phyloP scores from a whole-genome alignment of 53 echinoderm and acorn worm species.

The Luidia sarsii region DNA sequence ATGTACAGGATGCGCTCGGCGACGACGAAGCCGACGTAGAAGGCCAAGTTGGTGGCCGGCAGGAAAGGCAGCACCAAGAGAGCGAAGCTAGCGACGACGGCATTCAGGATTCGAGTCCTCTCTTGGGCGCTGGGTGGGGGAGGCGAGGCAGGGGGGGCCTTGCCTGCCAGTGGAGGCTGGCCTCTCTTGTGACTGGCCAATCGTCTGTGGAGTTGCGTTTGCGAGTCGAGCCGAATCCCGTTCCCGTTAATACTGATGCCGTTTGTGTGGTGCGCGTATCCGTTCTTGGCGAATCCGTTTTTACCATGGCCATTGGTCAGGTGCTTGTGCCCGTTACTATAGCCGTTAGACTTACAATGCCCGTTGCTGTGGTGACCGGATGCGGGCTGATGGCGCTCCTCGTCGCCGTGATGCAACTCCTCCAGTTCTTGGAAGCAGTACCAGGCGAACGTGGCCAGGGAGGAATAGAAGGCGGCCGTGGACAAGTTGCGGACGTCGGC shows the following conservation, averaged over 20 bases:
- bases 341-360: slow-evolving; percentile 1
- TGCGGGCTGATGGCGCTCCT: neutral
- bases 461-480: slow-evolving; percentile 63
- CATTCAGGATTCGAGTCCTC: slow-evolving; percentile 57
- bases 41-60: slow-evolving; percentile 89
- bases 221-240: slow-evolving; percentile 6
- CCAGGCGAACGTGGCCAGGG: slow-evolving; percentile 45
- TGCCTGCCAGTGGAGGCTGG: neutral
- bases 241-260: slow-evolving; percentile 27
- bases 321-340: slow-evolving; percentile 3
- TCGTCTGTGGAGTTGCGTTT: slow-evolving; percentile 27
- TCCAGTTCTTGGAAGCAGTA: slow-evolving; percentile 65
- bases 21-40: slow-evolving; percentile 96
- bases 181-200: slow-evolving; percentile 19
- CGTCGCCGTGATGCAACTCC: slow-evolving; percentile 17
- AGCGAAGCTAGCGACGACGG: slow-evolving; percentile 63
- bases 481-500: slow-evolving; percentile 69
- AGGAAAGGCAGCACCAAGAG: slow-evolving; percentile 85
- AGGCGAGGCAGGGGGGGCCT: neutral
- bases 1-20: slow-evolving; percentile 98
- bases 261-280: slow-evolving; percentile 15
- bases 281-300: slow-evolving; percentile 31
- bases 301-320: neutral
- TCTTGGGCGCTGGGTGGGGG: slow-evolving; percentile 15
- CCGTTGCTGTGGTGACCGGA: neutral